phyloP scores from a whole-genome alignment of 2,113 vertebrate species.

The Elephantulus edwardii region DNA sequence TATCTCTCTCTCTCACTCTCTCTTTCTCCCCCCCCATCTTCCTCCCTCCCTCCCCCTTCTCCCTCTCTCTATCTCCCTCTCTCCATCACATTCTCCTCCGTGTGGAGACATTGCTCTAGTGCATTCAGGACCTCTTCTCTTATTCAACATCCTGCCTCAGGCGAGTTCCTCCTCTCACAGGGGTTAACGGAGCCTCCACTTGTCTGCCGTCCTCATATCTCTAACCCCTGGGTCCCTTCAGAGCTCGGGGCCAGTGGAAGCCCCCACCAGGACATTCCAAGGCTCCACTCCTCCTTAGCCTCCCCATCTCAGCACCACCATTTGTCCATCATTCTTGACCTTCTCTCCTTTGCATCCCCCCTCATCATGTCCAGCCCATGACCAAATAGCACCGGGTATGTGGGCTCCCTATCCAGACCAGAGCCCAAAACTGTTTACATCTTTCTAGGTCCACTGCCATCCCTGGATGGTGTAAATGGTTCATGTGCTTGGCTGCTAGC shows the following conservation, averaged over 20 bases:
- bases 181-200: neutral
- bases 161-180: fast-evolving
- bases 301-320: neutral
- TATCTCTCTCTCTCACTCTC: neutral
- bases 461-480: neutral
- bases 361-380: neutral
- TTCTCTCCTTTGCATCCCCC: neutral
- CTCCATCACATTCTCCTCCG: fast-evolving
- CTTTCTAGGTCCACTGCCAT: neutral
- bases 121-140: neutral
- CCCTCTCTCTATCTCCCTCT: too few species aligned
- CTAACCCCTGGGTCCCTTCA: too few species aligned
- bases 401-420: neutral
- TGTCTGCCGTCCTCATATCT: too few species aligned
- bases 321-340: neutral
- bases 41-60: neutral
- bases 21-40: too few species aligned
- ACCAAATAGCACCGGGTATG: fast-evolving
- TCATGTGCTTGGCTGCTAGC: neutral
- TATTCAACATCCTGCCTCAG: neutral
- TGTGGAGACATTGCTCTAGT: neutral
- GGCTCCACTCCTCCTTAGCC: neutral
- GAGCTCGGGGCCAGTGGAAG: too few species aligned
- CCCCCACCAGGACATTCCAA: neutral
- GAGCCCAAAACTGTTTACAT: neutral